Evolutionary conservation across 2,113 vertebrate genomes (phyloP), one percentile per base, ranked within the genome.

Genomic region (Brachypteracias leptosomus): DNA sequence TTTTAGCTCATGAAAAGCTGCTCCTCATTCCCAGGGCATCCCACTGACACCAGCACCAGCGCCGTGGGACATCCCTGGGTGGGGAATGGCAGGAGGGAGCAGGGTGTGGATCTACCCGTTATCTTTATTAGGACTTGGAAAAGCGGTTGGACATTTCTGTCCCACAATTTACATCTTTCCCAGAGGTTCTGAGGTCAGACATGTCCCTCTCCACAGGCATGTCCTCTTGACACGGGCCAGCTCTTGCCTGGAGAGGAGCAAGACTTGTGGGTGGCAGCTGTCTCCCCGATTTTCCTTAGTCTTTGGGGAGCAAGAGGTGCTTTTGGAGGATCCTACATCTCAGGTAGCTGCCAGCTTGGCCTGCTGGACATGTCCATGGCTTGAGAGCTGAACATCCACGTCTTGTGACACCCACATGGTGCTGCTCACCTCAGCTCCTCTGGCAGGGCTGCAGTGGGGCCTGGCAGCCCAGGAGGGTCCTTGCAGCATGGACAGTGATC

Each of bases 101-200:
- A 71, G 38, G 42, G 16, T 38, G 59, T 55, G 31, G 58, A 47
- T 90, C 85, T 70, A 35, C 52, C 83, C 35, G 2, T 80, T n/a
- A 26, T 67, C 61, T 97, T 96, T 96, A 96, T 97, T 96, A 84
- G 44, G 75, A 46, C 72, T 88, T 88, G 13, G 36, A 12, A 62
- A 94, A 94, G 88, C 88, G 61, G 47, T 18, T 55, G 85, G 55
- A 66, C 5, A 2, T 52, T 74, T 61, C 58, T 76, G 85, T 80
- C 78, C 88, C 82, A 74, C 59, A 51, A 2, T 74, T 66, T 51
- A 55, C 42, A 36, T 4, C 40, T 57, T 83, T 31, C 26, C 67
- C 29, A 3, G 16, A 19, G n/a, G 31, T 62, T 66, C 82, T 59
- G 79, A 59, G 75, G 38, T 63, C 1, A 1, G 44, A 61, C 0